phyloP scores from a whole-genome alignment of 2,888 invertebrate species.

The Lypha dubia region DNA sequence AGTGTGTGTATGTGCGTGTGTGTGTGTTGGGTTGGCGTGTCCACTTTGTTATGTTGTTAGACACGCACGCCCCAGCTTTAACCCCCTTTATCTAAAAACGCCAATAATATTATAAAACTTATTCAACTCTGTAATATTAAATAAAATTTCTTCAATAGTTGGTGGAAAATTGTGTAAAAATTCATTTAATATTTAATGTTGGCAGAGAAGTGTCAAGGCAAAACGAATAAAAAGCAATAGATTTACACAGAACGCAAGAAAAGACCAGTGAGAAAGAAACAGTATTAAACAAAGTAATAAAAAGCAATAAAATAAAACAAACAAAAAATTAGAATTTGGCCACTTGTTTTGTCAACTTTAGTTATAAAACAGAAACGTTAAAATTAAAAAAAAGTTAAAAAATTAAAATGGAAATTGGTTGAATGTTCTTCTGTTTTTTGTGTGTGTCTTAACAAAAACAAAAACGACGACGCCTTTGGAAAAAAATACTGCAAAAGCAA shows the following conservation, averaged over 20 bases:
- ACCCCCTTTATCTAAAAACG: constrained; percentile 26
- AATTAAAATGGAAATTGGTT: background rate
- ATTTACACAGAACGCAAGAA: constrained; percentile 44
- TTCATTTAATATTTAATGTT: background rate
- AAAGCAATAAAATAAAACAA: constrained; percentile 44
- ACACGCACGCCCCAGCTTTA: constrained; percentile 68
- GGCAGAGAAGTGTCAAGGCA: constrained; percentile 63
- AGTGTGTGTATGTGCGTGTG: background rate
- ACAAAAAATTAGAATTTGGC: constrained; percentile 37
- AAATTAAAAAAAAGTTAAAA: constrained; percentile 34
- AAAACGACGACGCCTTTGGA: constrained; percentile 55
- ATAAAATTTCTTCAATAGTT: background rate
- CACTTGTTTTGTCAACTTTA: constrained; percentile 68
- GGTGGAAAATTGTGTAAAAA: constrained; percentile 18
- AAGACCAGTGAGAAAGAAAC: constrained; percentile 17
- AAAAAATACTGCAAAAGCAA: constrained; percentile 20
- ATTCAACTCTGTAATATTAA: constrained; percentile 3
- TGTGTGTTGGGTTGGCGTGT: constrained; percentile 58
- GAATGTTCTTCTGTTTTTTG: constrained; percentile 21
- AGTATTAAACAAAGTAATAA: constrained; percentile 58
- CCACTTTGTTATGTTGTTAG: constrained; percentile 48
- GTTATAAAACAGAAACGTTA: constrained; percentile 47
- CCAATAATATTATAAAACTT: background rate
- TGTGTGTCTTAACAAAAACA: constrained; percentile 14
- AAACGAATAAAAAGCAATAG: constrained; percentile 21